Base-by-base conservation (phyloP, 1,140 invertebrate genomes). In the Hylyphantes graminicola region DNA sequence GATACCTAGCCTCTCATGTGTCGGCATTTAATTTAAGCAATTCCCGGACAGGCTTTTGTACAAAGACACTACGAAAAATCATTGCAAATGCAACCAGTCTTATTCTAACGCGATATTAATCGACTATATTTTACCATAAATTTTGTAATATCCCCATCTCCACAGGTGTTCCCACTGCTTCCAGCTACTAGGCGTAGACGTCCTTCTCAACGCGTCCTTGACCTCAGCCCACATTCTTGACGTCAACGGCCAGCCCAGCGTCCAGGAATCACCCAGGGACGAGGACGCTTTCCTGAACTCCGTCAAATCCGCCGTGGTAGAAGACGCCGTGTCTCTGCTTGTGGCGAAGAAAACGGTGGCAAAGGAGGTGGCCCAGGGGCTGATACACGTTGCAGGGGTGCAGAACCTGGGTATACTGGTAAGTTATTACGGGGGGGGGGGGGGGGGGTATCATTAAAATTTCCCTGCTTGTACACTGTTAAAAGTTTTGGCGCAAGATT, bases 121-220 rank as follows among this genome's bases (percentile, higher is more conserved):
- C 1, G 35, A 35, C 35, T 35, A 35, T 35, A 35, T 35, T 35
- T 35, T 35, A 35, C 35, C 35, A 35, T 35, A 35, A 35, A 35
- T 1, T 35, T 35, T 35, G 5, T 15, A 2, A 19, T 50, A 8
- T 70, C 51, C 51, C 35, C 35, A 10, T 35, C 53, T 54, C 19
- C 53, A 81, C 87, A 89, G 88, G 64, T 89, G 89, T 79, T 68
- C 74, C 11, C 85, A 87, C 65, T 90, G 89, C 80, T 90, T 89
- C 81, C 89, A 90, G 78, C 72, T 90, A 19, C 73, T 90, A 35
- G 87, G 87, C 0, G 63, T 89, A 61, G 88, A 89, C 50, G 51
- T 89, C 10, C 86, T 89, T 48, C 87, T 89, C 57, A 88, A 89
- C 83, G 64, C 87, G 61, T 85, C 87, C 2, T 87, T 89, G 67